Evolutionary conservation across 2,113 vertebrate genomes (phyloP), one percentile per base, ranked within the genome.

Genomic region (Psilopsiagon aurifrons): DNA sequence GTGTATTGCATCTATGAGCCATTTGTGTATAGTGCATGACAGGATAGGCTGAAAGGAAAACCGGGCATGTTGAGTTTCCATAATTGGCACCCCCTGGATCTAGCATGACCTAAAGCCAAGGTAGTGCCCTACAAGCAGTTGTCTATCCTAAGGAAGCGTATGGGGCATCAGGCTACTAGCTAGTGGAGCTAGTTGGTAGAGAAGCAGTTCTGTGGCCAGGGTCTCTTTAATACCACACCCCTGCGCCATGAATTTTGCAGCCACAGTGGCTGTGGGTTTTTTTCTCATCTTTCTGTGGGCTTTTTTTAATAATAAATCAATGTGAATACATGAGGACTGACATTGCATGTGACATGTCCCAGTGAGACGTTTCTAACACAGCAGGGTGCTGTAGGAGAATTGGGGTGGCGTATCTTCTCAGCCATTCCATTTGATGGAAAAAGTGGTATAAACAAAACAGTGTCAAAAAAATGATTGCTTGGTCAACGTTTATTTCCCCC

Each of bases 121-220:
- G 47, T 0, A 46, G 35, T 10, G 9, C 0, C 1, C 64, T 67
- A 4, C 0, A 9, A n/a, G 66, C 37, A 37, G 57, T 29, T 37
- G 12, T 39, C 18, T 67, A 1, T 70, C 28, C 51, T 51, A 37
- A 71, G 39, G 39, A 80, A 43, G 52, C 0, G 6, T 0, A 0
- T 70, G 80, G 43, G 37, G 24, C 51, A 60, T 41, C 20, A 10
- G 31, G 23, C 55, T n/a, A 59, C 20, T 13, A 59, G 55, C 20
- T 59, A n/a, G 55, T n/a, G 55, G 69, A 68, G 60, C 33, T 37
- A 52, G 24, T 73, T 69, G 41, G 22, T 5, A 43, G 51, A 46
- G 57, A 18, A 71, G 51, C 17, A 28, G 20, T 51, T 88, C 43
- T 85, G 19, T 25, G 71, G 63, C 70, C n/a, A 39, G n/a, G 6